Conservation (phyloP, 2,888 invertebrate species). For the Anthrax anthrax region DNA sequence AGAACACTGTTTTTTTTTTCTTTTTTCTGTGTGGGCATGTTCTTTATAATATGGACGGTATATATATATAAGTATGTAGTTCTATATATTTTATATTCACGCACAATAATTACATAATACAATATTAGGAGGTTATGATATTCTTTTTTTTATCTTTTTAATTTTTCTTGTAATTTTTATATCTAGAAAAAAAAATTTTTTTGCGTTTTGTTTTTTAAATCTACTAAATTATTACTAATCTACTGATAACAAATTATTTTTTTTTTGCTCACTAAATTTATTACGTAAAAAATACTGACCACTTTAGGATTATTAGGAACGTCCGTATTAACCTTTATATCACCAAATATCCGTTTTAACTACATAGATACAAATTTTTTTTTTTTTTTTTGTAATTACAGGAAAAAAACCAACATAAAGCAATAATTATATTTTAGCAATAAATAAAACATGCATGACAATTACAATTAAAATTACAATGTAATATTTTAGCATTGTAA, state of each 20-base stretch:
- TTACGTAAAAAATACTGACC: not conserved
- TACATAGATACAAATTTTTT: not conserved
- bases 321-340: not conserved
- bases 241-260: too few species aligned
- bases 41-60: too few species aligned
- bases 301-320: not conserved
- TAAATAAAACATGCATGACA: not conserved
- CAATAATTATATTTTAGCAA: too few species aligned
- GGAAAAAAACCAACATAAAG: not conserved
- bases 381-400: not conserved
- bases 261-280: not conserved
- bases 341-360: conserved; percentile 8
- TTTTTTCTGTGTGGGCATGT: not conserved
- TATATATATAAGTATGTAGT: too few species aligned
- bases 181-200: not conserved
- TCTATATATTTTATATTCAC: not conserved
- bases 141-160: too few species aligned
- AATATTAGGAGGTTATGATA: not conserved
- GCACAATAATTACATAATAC: not conserved
- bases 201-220: not conserved
- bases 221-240: too few species aligned
- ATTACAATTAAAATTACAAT: not conserved
- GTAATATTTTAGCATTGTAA: too few species aligned
- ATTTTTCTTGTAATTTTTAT: too few species aligned
- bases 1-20: not conserved